Evolutionary conservation across 2,888 invertebrate genomes (phyloP).

Genomic region (Drosophila meridionalis): DNA sequence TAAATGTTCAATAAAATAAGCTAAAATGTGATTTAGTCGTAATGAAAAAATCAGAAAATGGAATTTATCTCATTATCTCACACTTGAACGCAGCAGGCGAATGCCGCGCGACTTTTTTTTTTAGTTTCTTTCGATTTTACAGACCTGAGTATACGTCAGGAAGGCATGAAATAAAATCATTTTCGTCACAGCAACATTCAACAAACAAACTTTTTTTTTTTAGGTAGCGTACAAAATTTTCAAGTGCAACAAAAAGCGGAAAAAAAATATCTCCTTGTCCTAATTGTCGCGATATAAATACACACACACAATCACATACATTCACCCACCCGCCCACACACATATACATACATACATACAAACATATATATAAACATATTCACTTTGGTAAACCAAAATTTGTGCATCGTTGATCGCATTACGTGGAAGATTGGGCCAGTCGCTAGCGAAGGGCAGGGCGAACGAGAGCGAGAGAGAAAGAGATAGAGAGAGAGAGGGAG

Average conservation of each 20-base stretch:
- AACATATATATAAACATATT: neutral
- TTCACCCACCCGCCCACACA: neutral
- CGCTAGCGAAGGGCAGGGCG: neutral
- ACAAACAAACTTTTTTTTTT: constrained; percentile 34
- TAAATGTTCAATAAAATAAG: constrained; percentile 6
- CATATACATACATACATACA: neutral
- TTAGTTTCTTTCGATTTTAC: neutral
- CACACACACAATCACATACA: neutral
- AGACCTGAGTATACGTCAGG: too few species aligned
- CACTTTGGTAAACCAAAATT: constrained; percentile 6
- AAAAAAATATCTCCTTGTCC: constrained; percentile 10
- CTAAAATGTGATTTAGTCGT: constrained; percentile 7
- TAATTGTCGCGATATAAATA: constrained; percentile 9
- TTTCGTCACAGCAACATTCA: constrained; percentile 41
- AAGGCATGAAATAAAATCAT: constrained; percentile 26
- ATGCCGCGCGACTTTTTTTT: neutral
- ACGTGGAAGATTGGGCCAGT: neutral
- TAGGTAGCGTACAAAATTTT: constrained; percentile 53
- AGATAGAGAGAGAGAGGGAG: too few species aligned
- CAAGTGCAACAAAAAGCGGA: constrained; percentile 42
- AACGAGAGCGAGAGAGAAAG: neutral
- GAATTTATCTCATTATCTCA: too few species aligned
- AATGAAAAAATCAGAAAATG: neutral
- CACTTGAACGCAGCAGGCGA: constrained; percentile 2
- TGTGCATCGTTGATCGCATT: constrained; percentile 1